phyloP scores from a whole-genome alignment of 2,797 vertebrate genomes.

The Myotis daubentonii region DNA sequence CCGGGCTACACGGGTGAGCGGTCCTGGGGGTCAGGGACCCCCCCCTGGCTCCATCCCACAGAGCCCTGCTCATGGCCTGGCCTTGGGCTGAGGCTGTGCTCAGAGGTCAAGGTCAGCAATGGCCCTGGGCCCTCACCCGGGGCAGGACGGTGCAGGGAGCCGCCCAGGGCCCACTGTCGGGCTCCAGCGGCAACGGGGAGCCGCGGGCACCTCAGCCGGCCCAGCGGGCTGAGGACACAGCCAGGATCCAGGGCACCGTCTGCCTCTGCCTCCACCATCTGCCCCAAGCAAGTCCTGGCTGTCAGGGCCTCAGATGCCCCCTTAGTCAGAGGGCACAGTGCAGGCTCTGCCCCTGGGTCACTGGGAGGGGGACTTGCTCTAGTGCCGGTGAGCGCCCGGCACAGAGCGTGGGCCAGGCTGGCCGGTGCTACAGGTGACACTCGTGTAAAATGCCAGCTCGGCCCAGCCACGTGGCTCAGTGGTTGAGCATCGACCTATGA shows the following conservation, averaged over 20 bases:
- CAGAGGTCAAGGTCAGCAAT: neutral
- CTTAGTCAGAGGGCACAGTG: accelerated
- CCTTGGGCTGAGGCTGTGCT: accelerated
- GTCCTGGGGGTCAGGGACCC: accelerated
- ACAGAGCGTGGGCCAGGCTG: accelerated
- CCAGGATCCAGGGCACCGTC: accelerated
- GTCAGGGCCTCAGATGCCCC: neutral
- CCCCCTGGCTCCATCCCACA: accelerated
- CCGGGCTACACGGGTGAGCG: conserved; percentile 94
- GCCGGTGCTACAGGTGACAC: accelerated
- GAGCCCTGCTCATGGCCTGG: accelerated
- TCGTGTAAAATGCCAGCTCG: accelerated
- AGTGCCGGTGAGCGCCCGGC: neutral
- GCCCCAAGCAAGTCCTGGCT: accelerated
- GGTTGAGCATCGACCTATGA: no score
- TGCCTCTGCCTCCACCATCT: accelerated
- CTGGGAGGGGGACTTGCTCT: neutral
- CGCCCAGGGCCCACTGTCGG: neutral
- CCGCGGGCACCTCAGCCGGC: neutral
- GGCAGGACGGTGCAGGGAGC: neutral
- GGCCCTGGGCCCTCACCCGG: accelerated
- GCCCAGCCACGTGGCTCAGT: no score
- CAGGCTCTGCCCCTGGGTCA: accelerated
- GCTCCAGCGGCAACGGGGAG: accelerated
- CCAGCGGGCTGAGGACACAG: neutral